Conservation (phyloP, 2,888 invertebrate species). For the Tetrapedia diversipes region DNA sequence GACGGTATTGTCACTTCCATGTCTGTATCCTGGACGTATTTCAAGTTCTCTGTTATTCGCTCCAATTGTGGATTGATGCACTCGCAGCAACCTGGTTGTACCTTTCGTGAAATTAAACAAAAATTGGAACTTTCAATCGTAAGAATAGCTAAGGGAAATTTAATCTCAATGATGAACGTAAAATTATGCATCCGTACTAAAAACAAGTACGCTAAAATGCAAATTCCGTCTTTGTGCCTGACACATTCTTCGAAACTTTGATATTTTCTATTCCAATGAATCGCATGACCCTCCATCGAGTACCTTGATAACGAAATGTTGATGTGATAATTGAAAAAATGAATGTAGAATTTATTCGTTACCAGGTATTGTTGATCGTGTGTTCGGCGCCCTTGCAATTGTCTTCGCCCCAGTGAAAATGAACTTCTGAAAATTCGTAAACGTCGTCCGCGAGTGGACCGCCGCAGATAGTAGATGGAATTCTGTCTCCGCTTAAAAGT, state of each 20-base stretch:
- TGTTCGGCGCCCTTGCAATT: constrained; percentile 76
- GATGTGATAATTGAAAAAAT: not conserved
- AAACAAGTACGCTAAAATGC: constrained; percentile 73
- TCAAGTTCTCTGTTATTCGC: constrained; percentile 72
- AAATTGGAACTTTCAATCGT: constrained; percentile 2
- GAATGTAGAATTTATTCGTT: not conserved
- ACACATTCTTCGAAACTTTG: constrained; percentile 69
- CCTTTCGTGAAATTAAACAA: constrained; percentile 49
- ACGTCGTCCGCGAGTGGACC: constrained; percentile 72
- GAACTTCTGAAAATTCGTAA: constrained; percentile 70
- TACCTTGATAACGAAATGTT: constrained; percentile 64
- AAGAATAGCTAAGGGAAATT: not conserved
- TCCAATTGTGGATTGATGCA: constrained; percentile 64
- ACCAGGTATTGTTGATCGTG: constrained; percentile 76
- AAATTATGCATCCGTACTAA: constrained; percentile 59
- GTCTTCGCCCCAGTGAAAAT: constrained; percentile 77
- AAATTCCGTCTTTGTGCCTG: constrained; percentile 74
- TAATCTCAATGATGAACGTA: not conserved
- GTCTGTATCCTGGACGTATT: constrained; percentile 54
- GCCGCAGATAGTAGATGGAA: constrained; percentile 72
- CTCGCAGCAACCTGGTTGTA: constrained; percentile 49
- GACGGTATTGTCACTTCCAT: constrained; percentile 65
- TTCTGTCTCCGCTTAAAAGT: constrained; percentile 69
- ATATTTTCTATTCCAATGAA: constrained; percentile 78
- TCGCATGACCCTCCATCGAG: constrained; percentile 76